Percentiles rank a stretch among this genome's conserved stretches.
These are phyloP conservation scores for Agapetus fuscipes DNA, from an alignment of 2,888 invertebrate genomes.

Conservation along the genomic window DNA sequence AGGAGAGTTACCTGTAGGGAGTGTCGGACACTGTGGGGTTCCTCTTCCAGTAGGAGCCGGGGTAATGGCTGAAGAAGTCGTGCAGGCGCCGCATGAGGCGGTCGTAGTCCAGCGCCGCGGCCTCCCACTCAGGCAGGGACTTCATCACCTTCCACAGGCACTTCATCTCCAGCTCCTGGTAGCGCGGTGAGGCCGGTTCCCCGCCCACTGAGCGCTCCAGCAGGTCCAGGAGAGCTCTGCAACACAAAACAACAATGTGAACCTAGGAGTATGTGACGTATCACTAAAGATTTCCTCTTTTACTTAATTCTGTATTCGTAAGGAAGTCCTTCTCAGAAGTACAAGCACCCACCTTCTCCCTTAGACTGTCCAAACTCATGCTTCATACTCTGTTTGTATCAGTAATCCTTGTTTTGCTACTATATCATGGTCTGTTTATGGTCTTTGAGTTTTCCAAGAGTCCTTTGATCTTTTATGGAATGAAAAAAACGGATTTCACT, in stretches of 20 bases:
- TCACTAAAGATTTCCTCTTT: no score
- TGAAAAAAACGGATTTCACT: no score
- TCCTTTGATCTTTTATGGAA: no score
- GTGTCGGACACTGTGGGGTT: conserved; percentile 65
- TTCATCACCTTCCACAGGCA: conserved; percentile 94
- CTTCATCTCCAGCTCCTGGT: conserved; percentile 79
- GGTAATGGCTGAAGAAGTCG: conserved; percentile 80
- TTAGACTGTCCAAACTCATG: no score
- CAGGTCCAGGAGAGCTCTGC: conserved; percentile 76
- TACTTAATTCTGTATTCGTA: no score
- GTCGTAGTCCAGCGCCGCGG: conserved; percentile 66
- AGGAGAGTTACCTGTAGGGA: conserved; percentile 64
- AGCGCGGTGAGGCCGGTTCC: conserved; percentile 56
- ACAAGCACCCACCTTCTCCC: no score
- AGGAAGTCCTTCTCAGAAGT: no score
- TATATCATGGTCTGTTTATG: no score
- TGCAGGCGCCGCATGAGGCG: conserved; percentile 75
- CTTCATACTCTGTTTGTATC: no score
- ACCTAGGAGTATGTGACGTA: no score
- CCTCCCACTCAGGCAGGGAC: conserved; percentile 71
- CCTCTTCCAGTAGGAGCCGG: conserved; percentile 79
- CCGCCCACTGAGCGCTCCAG: conserved; percentile 76
- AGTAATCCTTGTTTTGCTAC: no score
- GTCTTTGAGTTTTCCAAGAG: no score
- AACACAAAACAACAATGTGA: conserved; percentile 63